Evolutionary conservation across 2,113 vertebrate species (phyloP).

Genomic region (Mirza zaza): DNA sequence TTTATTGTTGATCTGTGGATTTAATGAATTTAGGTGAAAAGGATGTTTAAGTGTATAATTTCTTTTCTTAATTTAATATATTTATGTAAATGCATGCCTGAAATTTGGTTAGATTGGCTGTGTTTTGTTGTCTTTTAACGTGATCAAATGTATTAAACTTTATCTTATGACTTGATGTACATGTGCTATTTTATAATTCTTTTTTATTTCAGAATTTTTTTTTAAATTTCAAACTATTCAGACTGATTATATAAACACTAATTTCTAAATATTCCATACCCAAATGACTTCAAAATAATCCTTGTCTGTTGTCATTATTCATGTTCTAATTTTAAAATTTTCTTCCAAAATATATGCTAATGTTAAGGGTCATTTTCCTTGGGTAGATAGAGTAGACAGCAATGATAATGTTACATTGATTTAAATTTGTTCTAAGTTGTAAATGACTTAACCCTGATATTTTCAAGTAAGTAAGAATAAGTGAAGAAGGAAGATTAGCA

Average conservation of each 20-base stretch:
- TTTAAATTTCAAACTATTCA: constrained; percentile 55
- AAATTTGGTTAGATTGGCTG: constrained; percentile 86
- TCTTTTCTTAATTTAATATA: constrained; percentile 88
- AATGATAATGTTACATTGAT: too few species aligned
- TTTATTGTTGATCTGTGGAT: constrained; percentile 89
- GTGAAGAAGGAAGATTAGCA: background rate
- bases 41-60: constrained; percentile 88
- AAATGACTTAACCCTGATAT: background rate
- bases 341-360: constrained; percentile 60
- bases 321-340: constrained; percentile 13
- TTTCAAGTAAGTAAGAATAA: background rate
- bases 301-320: constrained; percentile 48
- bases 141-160: constrained; percentile 88
- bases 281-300: background rate
- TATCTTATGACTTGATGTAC: constrained; percentile 80
- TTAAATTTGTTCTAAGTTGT: background rate
- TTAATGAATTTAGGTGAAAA: constrained; percentile 87
- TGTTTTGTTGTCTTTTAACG: constrained; percentile 86
- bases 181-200: constrained; percentile 76
- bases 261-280: constrained; percentile 57
- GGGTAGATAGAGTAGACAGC: background rate
- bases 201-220: constrained; percentile 72
- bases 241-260: constrained; percentile 53
- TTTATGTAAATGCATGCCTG: constrained; percentile 90
- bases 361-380: constrained; percentile 57